phyloP scores from a whole-genome alignment of 2,113 vertebrate genomes.

The Bungarus multicinctus region DNA sequence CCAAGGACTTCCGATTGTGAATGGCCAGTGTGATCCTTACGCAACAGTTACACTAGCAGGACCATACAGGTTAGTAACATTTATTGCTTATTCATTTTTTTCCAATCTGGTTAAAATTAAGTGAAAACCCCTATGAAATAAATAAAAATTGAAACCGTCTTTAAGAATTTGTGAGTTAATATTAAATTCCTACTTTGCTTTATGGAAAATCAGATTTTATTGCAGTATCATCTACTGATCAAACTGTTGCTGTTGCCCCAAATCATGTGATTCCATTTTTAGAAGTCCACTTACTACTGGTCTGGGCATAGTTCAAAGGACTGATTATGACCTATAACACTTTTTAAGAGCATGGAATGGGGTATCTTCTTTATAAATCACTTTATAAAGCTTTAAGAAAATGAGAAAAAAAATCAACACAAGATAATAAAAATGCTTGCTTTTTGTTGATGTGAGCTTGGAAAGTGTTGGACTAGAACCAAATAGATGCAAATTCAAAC shows the following conservation, averaged over 20 bases:
- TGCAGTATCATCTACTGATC: neutral
- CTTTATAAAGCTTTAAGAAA: neutral
- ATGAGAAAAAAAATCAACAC: neutral
- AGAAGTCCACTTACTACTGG: neutral
- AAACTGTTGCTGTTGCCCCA: neutral
- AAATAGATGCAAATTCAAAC: neutral
- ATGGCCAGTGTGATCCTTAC: slow-evolving; percentile 94
- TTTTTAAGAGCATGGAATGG: neutral
- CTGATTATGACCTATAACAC: neutral
- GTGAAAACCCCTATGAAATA: neutral
- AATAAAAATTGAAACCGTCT: neutral
- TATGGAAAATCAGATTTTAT: neutral
- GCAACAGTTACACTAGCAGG: slow-evolving; percentile 90
- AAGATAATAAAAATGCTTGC: neutral
- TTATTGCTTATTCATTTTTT: neutral
- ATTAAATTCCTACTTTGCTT: neutral
- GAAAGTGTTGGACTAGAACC: neutral
- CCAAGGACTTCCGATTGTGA: slow-evolving; percentile 95
- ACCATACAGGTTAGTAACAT: slow-evolving; percentile 83
- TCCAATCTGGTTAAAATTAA: neutral
- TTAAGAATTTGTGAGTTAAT: neutral
- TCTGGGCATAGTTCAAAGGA: neutral
- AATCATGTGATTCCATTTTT: neutral
- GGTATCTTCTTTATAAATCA: neutral
- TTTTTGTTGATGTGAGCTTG: neutral